Percentiles rank a stretch among this genome's conserved stretches.
These are phyloP conservation scores for Protomyctophum bolini DNA, from an alignment of 2,113 vertebrate species.

Conservation along the genomic window DNA sequence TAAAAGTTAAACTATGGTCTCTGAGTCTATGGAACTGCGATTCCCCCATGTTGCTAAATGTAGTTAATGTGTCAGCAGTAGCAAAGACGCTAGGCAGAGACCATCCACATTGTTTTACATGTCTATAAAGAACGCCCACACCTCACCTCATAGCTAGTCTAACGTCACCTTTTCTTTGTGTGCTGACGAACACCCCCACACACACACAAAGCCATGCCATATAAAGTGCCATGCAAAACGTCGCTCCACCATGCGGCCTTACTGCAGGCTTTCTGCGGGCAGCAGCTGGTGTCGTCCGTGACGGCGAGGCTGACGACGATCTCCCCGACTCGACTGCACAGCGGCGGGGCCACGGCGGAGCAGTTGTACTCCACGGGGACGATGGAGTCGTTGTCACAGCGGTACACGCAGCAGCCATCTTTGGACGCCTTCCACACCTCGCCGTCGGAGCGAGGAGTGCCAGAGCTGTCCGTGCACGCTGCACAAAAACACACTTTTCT, in stretches of 20 bases:
- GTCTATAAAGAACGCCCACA: too few relatives aligned
- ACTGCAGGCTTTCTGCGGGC: slow-evolving; percentile 89
- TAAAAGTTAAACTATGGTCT: too few relatives aligned
- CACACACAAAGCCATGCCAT: neutral
- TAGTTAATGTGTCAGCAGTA: too few relatives aligned
- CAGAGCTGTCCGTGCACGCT: slow-evolving; percentile 93
- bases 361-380: slow-evolving; percentile 85
- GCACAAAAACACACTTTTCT: slow-evolving; percentile 34
- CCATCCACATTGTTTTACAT: too few relatives aligned
- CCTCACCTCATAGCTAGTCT: too few relatives aligned
- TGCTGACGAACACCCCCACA: too few relatives aligned
- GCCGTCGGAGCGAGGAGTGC: slow-evolving; percentile 84
- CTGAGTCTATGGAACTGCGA: too few relatives aligned
- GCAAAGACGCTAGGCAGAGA: too few relatives aligned
- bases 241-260: slow-evolving; percentile 53
- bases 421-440: slow-evolving; percentile 91
- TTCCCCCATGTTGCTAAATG: too few relatives aligned
- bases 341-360: slow-evolving; percentile 63
- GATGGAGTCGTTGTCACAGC: slow-evolving; percentile 88
- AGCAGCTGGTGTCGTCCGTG: slow-evolving; percentile 84
- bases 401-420: slow-evolving; percentile 89
- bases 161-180: too few relatives aligned
- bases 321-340: slow-evolving; percentile 85
- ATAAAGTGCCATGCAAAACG: neutral
- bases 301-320: slow-evolving; percentile 81